Conservation (phyloP, 2,888 invertebrate genomes). For the Coremacera marginata region DNA sequence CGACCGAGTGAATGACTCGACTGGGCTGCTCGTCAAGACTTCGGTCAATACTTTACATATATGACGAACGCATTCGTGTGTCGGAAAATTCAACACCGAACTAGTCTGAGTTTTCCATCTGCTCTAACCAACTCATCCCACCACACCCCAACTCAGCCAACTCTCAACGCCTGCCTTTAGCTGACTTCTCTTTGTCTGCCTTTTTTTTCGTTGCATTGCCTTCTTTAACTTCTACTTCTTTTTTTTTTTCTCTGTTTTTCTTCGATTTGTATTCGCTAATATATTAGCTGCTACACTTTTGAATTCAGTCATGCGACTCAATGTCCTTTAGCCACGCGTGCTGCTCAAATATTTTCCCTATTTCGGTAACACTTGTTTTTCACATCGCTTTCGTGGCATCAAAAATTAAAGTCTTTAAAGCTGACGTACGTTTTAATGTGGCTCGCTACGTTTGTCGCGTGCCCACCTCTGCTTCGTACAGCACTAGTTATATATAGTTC, state of each 20-base stretch:
- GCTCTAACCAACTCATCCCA: background rate
- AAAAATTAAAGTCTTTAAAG: too few relatives aligned
- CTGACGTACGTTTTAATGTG: too few relatives aligned
- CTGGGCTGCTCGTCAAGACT: background rate
- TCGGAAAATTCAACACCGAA: constrained; percentile 4
- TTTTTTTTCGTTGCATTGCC: background rate
- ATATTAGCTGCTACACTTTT: background rate
- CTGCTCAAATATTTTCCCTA: background rate
- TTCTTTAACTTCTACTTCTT: background rate
- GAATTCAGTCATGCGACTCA: constrained; percentile 10
- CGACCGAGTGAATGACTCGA: constrained; percentile 35
- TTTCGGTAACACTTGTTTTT: background rate
- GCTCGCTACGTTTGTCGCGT: too few relatives aligned
- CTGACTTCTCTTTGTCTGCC: background rate
- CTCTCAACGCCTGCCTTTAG: background rate
- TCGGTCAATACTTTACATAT: constrained; percentile 18
- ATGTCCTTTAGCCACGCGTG: constrained; percentile 10
- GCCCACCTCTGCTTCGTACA: too few relatives aligned
- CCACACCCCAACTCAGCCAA: background rate
- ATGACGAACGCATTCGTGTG: constrained; percentile 29
- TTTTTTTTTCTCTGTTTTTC: background rate
- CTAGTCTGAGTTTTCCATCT: background rate
- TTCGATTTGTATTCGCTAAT: background rate
- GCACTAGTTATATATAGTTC: background rate
- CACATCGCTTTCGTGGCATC: too few relatives aligned